Base-by-base conservation (phyloP, 2,797 vertebrate species). In the Poeciliopsis infans region DNA sequence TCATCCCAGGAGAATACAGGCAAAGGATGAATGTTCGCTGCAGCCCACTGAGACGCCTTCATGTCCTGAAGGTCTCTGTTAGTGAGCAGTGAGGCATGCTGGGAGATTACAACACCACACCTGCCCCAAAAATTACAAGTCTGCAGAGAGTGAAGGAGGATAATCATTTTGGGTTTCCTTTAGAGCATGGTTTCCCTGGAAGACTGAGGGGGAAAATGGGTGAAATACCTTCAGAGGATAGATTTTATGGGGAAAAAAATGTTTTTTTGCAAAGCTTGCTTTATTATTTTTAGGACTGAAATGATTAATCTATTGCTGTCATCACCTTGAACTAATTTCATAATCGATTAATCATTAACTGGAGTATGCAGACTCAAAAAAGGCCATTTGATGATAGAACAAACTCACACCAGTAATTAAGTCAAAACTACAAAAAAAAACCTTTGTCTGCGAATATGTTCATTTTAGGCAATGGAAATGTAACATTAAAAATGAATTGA, bases 41-140 rank as follows among this genome's bases (percentile, higher is more conserved):
- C 7, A 79, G 81, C 79, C 86, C 81, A 43, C 47, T 41, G 80
- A 85, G 82, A 85, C 79, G 16, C 79, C 20, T 64, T 83, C 0
- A 28, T 74, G 49, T 80, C 83, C 75, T 25, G 5, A 18, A 74
- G 78, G 79, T 78, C 81, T 61, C 5, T 70, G 74, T 79, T 83
- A 70, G 23, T 43, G 72, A 88, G 73, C 82, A 75, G 23, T 43
- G 72, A 88, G 71, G 77, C 72, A 39, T 31, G 76, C 72, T 76
- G 76, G 82, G 78, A 84, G 45, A 74, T 77, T 33, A 79, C 43
- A 53, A 46, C 74, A 69, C 77, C 53, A 79, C 81, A 77, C 78
- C 39, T 23, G 51, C 77, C 55, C 23, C 11, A 28, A 33, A 70
- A 46, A 75, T 46, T 70, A 74, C n/a, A 68, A 66, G 11, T 46